Percentiles rank a stretch among this genome's conserved stretches.
Conservation (phyloP, 1,140 invertebrate species). For the Gonioctena quinquepunctata region DNA sequence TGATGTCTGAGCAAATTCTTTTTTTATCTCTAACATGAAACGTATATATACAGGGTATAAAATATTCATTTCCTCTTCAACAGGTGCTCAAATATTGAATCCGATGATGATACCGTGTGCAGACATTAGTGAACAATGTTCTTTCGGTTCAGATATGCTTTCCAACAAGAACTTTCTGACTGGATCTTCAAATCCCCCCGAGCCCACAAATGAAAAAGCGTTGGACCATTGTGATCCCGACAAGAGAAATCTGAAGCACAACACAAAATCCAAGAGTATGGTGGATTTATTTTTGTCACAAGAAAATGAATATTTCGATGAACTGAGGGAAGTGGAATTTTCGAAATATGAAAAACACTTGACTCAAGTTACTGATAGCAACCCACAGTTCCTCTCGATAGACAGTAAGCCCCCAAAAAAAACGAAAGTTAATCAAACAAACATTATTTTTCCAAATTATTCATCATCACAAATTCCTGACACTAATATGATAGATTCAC, state of each 20-base stretch:
- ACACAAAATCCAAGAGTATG: not conserved
- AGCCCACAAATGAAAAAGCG: not conserved
- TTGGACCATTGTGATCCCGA: not conserved
- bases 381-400: too few relatives aligned
- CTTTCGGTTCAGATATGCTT: not conserved
- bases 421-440: too few relatives aligned
- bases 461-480: not conserved
- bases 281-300: not conserved
- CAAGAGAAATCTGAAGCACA: too few relatives aligned
- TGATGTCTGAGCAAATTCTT: too few relatives aligned
- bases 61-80: too few relatives aligned
- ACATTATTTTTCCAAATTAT: not conserved
- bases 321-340: not conserved
- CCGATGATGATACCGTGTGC: not conserved
- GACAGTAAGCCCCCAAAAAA: too few relatives aligned
- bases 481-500: not conserved
- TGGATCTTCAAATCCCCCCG: not conserved
- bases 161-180: not conserved
- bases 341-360: too few relatives aligned
- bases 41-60: too few relatives aligned
- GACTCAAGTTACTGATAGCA: too few relatives aligned
- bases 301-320: too few relatives aligned
- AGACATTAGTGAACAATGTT: not conserved
- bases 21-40: too few relatives aligned
- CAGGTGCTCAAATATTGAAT: too few relatives aligned